A percentile compares a stretch with the other conserved stretches of the same genome.
phyloP scores from a whole-genome alignment of 37 sponge, comb jelly and placozoan genomes.

The Eunapius fragilis region DNA sequence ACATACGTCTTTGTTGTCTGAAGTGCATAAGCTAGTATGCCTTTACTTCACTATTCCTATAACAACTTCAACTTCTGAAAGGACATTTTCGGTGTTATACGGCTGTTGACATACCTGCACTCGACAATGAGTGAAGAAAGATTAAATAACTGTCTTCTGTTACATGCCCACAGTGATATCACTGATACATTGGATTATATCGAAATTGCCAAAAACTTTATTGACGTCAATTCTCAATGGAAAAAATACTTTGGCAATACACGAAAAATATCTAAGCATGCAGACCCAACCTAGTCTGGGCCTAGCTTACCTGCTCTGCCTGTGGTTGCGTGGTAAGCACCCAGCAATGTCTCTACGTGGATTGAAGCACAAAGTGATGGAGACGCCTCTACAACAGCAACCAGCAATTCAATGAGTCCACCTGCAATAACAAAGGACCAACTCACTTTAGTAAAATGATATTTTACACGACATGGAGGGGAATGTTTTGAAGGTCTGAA shows the following conservation, averaged over 20 bases:
- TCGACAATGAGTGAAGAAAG: slow-evolving; percentile 38
- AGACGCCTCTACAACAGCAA: slow-evolving; percentile 17
- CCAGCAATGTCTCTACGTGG: slow-evolving; percentile 45
- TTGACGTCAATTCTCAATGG: too few species aligned
- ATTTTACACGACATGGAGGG: too few species aligned
- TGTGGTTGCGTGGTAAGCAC: slow-evolving; percentile 61
- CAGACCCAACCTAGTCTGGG: too few species aligned
- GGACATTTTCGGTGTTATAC: slow-evolving; percentile 48
- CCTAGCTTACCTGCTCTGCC: slow-evolving; percentile 31
- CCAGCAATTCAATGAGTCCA: slow-evolving; percentile 50
- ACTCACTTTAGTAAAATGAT: too few species aligned
- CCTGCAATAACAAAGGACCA: slow-evolving; percentile 44
- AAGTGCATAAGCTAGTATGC: slow-evolving; percentile 27
- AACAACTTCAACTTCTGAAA: slow-evolving; percentile 55
- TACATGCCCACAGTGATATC: too few species aligned
- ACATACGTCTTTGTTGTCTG: slow-evolving; percentile 17
- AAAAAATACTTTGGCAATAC: neutral
- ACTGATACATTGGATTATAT: too few species aligned
- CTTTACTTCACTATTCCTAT: slow-evolving; percentile 54
- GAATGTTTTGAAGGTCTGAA: too few species aligned
- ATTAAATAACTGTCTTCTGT: too few species aligned
- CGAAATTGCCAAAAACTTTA: too few species aligned
- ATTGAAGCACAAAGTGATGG: neutral
- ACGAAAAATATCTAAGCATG: too few species aligned
- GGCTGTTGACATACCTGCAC: slow-evolving; percentile 41